Conservation (phyloP, 2,797 vertebrate genomes). For the Peromyscus attwateri region DNA sequence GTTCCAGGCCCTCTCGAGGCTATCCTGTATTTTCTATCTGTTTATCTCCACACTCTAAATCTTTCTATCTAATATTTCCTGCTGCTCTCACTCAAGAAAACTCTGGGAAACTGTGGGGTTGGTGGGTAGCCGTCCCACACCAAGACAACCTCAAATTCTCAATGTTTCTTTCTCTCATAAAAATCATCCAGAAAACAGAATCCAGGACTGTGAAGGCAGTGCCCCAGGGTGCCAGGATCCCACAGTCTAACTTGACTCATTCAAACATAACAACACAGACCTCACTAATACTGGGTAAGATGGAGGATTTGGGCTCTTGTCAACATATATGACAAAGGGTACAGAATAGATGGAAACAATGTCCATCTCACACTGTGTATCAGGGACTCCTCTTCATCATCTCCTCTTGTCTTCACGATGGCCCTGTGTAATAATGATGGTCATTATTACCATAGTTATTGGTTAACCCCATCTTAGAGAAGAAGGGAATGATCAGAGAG, state of each 20-base stretch:
- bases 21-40: too few relatives aligned
- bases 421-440: not conserved
- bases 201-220: not conserved
- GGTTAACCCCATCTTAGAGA: not conserved
- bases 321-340: not conserved
- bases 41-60: too few relatives aligned
- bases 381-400: not conserved
- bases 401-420: constrained; percentile 24
- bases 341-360: not conserved
- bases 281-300: not conserved
- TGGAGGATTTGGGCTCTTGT: not conserved
- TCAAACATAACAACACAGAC: not conserved
- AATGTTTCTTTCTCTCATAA: not conserved
- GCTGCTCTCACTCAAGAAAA: too few relatives aligned
- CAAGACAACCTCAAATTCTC: not conserved
- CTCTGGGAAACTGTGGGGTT: too few relatives aligned
- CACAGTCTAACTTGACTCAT: not conserved
- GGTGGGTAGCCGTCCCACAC: too few relatives aligned
- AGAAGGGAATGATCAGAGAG: not conserved
- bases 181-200: constrained; percentile 2
- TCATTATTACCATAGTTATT: not conserved
- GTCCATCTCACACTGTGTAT: not conserved
- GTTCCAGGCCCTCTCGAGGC: too few relatives aligned
- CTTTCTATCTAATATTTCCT: too few relatives aligned
- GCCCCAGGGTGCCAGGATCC: not conserved